phyloP scores from a whole-genome alignment of 2,113 vertebrate species.

The Neotoma lepida region DNA sequence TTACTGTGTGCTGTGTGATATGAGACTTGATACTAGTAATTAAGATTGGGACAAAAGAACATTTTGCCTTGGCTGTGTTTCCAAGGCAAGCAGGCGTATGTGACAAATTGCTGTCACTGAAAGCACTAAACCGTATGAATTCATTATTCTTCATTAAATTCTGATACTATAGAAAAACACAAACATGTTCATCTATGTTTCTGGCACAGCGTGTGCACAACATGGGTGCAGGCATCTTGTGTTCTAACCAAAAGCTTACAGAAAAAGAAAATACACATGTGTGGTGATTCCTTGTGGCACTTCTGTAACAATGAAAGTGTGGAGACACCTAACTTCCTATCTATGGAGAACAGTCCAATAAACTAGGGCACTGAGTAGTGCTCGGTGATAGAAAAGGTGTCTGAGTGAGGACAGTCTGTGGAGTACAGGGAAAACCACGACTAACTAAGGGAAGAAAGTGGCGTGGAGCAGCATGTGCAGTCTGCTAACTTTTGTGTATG shows the following conservation, averaged over 20 bases:
- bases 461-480: neutral
- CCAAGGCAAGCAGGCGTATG: neutral
- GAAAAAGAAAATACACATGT: neutral
- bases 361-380: neutral
- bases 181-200: neutral
- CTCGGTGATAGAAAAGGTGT: neutral
- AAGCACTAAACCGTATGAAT: neutral
- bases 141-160: neutral
- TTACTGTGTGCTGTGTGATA: neutral
- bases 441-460: neutral
- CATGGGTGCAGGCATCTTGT: neutral
- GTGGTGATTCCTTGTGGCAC: neutral
- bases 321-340: neutral
- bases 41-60: neutral
- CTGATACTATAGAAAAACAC: neutral
- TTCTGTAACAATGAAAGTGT: neutral
- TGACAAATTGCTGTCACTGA: neutral
- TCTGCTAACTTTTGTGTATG: neutral
- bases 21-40: neutral
- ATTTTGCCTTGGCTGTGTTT: neutral
- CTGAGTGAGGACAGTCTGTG: neutral
- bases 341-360: neutral
- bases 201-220: neutral
- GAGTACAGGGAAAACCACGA: neutral
- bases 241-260: neutral